Percentiles rank a stretch among this genome's conserved stretches.
phyloP scores from a whole-genome alignment of 2,113 vertebrate genomes.

The Pluvialis apricaria region DNA sequence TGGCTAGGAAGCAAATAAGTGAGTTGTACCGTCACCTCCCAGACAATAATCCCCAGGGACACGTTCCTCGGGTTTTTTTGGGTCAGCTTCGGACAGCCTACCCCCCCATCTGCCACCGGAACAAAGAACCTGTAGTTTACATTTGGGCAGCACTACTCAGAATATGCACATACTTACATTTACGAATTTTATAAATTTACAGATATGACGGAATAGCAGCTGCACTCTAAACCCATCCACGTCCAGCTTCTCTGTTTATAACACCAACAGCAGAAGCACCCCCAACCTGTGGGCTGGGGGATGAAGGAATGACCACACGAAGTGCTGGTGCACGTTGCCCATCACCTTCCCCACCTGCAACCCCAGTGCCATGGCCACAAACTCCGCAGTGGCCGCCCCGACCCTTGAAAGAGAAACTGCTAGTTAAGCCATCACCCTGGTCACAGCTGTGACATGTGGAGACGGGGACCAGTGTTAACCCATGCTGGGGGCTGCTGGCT shows the following conservation, averaged over 20 bases:
- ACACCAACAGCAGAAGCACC: neutral
- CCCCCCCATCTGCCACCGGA: neutral
- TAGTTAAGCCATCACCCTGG: neutral
- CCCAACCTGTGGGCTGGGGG: neutral
- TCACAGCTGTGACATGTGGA: neutral
- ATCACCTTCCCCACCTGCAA: neutral
- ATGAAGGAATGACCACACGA: neutral
- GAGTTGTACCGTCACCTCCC: neutral
- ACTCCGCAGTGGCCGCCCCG: rapidly evolving
- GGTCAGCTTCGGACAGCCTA: neutral
- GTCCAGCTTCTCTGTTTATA: neutral
- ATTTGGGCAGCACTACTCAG: neutral
- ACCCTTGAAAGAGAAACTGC: neutral
- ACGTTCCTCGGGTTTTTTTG: neutral
- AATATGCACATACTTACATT: rapidly evolving
- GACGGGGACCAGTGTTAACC: neutral
- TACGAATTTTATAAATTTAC: neutral
- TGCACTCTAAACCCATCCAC: neutral
- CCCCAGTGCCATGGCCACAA: neutral
- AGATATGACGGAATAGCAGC: neutral
- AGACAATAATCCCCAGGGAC: neutral
- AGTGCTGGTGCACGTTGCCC: neutral
- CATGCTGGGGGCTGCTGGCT: neutral
- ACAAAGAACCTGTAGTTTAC: neutral
- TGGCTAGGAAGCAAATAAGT: neutral